These are phyloP conservation scores for Ceratosolen solmsi DNA, from an alignment of 1,140 invertebrate species.

Conservation along the genomic window DNA sequence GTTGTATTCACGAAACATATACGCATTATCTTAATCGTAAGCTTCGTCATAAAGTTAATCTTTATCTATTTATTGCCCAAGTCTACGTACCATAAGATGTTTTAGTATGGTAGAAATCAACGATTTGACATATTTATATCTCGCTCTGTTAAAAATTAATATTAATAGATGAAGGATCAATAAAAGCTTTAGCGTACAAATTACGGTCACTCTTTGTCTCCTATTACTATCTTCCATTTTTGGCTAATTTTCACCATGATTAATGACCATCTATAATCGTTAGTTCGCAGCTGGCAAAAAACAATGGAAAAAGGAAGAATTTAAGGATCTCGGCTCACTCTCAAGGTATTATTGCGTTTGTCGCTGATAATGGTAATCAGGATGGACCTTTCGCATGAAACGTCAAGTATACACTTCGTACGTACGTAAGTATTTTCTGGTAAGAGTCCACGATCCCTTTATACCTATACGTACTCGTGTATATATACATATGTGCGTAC, in stretches of 20 bases:
- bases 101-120: no score
- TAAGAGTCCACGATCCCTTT: not conserved
- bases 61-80: no score
- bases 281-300: slow-evolving; percentile 18
- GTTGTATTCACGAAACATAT: no score
- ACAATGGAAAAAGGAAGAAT: slow-evolving; percentile 39
- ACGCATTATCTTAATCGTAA: no score
- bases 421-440: slow-evolving; percentile 21
- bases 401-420: slow-evolving; percentile 26
- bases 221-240: not conserved
- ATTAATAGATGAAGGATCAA: no score
- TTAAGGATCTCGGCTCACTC: slow-evolving; percentile 26
- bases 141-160: no score
- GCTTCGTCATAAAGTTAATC: no score
- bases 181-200: no score
- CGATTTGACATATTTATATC: no score
- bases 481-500: not conserved
- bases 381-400: not conserved
- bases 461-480: no score
- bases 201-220: no score
- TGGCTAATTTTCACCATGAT: slow-evolving; percentile 10
- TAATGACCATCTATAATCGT: slow-evolving; percentile 20
- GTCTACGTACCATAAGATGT: no score
- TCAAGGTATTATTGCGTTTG: slow-evolving; percentile 25
- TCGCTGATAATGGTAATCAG: slow-evolving; percentile 43